Evolutionary conservation across 2,113 vertebrate genomes (phyloP).

Genomic region (Myxocyprinus asiaticus): DNA sequence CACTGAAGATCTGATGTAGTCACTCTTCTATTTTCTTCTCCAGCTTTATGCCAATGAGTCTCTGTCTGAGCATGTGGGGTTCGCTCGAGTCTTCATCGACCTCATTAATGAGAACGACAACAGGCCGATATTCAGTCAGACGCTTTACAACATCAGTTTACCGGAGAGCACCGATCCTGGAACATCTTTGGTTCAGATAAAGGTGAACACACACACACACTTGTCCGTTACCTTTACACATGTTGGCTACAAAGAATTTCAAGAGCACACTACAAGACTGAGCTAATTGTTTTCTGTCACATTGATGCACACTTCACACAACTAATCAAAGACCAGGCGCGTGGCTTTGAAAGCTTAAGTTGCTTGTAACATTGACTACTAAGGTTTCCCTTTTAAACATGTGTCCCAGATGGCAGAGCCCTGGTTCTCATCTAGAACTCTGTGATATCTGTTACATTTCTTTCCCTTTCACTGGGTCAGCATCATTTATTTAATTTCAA

Average conservation of each 20-base stretch:
- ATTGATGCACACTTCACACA: too few species aligned
- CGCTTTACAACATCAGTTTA: slow-evolving; percentile 91
- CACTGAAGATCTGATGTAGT: neutral
- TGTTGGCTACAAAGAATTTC: too few species aligned
- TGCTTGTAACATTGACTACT: too few species aligned
- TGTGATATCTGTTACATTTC: too few species aligned
- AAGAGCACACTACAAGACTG: too few species aligned
- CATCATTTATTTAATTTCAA: slow-evolving; percentile 18
- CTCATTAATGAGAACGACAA: slow-evolving; percentile 98
- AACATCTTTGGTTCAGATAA: slow-evolving; percentile 83
- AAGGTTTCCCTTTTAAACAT: slow-evolving; percentile 1
- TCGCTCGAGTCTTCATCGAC: slow-evolving; percentile 88
- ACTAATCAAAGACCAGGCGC: too few species aligned
- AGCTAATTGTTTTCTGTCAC: too few species aligned
- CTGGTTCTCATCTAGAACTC: neutral
- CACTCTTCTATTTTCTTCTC: slow-evolving; percentile 27
- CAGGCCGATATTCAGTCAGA: slow-evolving; percentile 89
- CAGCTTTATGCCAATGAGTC: slow-evolving; percentile 97
- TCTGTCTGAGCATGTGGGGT: slow-evolving; percentile 89
- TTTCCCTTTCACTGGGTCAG: neutral
- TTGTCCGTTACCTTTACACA: too few species aligned
- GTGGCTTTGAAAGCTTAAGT: too few species aligned
- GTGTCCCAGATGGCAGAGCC: neutral
- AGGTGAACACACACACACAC: slow-evolving; percentile 70
- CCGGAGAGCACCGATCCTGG: slow-evolving; percentile 83